These are phyloP conservation scores for Chloroceryle aenea DNA, from an alignment of 2,113 vertebrate genomes.

Conservation along the genomic window DNA sequence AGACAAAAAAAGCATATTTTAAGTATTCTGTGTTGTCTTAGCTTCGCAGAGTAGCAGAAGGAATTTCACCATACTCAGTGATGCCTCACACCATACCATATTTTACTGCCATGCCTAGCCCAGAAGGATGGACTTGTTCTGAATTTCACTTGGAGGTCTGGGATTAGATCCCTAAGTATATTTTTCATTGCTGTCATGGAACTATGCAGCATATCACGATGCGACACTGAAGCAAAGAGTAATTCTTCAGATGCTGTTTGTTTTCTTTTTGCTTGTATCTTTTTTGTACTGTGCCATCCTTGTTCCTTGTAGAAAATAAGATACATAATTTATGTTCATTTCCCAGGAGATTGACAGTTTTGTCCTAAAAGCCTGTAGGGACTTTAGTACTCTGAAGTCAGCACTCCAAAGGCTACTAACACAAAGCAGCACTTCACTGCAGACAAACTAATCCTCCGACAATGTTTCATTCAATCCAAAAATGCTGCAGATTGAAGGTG, in stretches of 20 bases:
- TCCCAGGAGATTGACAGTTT: slow-evolving; percentile 23
- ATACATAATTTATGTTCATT: slow-evolving; percentile 30
- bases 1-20: background rate
- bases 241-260: background rate
- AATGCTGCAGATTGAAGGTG: slow-evolving; percentile 42
- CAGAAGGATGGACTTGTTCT: background rate
- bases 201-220: background rate
- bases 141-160: background rate
- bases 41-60: background rate
- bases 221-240: background rate
- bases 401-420: slow-evolving; percentile 1
- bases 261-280: background rate
- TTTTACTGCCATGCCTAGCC: background rate
- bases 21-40: background rate
- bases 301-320: slow-evolving; percentile 16
- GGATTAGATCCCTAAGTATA: background rate
- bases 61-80: background rate
- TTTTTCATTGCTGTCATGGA: background rate
- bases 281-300: background rate
- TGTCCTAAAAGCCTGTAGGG: slow-evolving; percentile 33
- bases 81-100: background rate
- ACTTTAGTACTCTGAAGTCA: background rate
- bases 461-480: slow-evolving; percentile 57
- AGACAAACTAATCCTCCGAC: slow-evolving; percentile 63
- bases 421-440: slow-evolving; percentile 37